Percentiles rank a stretch among this genome's conserved stretches.
phyloP scores from a whole-genome alignment of 2,797 vertebrate genomes.

The Onychomys leucogaster region DNA sequence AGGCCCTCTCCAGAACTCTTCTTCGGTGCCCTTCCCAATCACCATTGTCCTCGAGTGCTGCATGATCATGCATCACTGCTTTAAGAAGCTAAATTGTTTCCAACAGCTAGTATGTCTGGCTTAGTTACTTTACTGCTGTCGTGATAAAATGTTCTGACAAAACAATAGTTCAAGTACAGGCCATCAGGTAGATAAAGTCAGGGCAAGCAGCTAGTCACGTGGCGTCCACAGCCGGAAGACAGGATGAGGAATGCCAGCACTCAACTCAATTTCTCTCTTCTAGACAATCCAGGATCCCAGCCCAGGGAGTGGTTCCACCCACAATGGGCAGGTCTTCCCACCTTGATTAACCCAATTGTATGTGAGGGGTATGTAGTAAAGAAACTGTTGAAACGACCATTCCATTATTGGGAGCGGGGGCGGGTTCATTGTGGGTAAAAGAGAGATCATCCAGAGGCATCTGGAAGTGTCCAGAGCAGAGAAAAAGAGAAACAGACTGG shows the following conservation, averaged over 20 bases:
- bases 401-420: neutral
- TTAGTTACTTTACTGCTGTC: neutral
- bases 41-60: neutral
- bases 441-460: neutral
- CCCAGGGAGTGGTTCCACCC: neutral
- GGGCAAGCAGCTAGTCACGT: neutral
- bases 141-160: no score
- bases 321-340: neutral
- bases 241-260: neutral
- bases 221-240: neutral
- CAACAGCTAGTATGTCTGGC: neutral
- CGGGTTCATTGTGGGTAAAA: neutral
- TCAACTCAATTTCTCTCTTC: neutral
- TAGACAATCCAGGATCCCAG: neutral
- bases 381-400: neutral
- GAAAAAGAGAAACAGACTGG: neutral
- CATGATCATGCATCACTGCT: neutral
- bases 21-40: no score
- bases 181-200: neutral
- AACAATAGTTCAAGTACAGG: neutral
- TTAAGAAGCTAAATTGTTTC: neutral
- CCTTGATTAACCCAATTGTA: neutral
- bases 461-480: neutral
- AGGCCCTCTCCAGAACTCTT: neutral
- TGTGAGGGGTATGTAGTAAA: neutral